Base-by-base conservation (phyloP, 1,140 invertebrate genomes). In the Drosophila sproati region DNA sequence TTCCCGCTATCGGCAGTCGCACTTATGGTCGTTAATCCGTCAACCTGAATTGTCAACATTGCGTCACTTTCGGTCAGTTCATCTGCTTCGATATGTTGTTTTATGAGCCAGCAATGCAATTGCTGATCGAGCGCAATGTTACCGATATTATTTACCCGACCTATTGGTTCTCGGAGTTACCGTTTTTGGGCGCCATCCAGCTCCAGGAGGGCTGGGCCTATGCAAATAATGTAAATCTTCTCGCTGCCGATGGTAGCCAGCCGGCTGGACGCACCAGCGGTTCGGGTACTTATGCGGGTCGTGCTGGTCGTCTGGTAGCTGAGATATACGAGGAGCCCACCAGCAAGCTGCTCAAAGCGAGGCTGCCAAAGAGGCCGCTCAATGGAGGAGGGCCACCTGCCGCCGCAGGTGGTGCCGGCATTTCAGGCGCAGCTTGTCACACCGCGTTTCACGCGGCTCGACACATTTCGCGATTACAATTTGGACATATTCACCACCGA, bases 21-120 rank as follows among this genome's bases (percentile, higher is more conserved):
- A 97, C 91, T 63, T 77, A 3, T 34, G 96, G 0, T 67, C 78
- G 8, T 75, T 82, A 34, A 55, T 82, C 1, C 67, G 45, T 0
- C 5, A 71, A 12, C 71, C 88, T 0, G 94, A 96, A 37, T 47
- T 56, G n/a, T 12, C 35, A 32, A 78, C n/a, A 20, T 90, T 74
- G 95, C 2, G 95, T 96, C 0, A 94, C 93, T 10, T 97, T 97
- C 78, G 96, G 96, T 0, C 93, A 95, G 3, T 94, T 97, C 48
- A 96, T 95, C 8, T 96, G 96, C 82, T 96, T 96, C 76, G 97
- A 98, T 88, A 94, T 97, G 55, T 47, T 97, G 3, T 97, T 95
- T 81, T 72, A 94, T 57, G 91, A 94, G 3, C 96, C 97, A 0
- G 92, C 78, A 94, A 4, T 82, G 93, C 32, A 82, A 0, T 52